Base-by-base conservation (phyloP, 64 coral and sea anemone genomes). In the Pocillopora damicornis region DNA sequence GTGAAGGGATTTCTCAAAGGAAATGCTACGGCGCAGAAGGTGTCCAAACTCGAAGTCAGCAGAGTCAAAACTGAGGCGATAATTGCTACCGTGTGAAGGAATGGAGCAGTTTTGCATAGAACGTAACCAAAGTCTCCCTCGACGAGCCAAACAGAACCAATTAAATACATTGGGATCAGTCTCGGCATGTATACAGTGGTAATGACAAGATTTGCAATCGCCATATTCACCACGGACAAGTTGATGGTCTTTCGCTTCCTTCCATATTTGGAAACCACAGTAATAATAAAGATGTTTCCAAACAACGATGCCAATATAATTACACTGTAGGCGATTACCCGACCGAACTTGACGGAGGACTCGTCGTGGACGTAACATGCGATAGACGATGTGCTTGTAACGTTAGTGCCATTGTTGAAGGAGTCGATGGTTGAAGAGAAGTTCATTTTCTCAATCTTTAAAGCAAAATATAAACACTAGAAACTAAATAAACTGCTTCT, bases 111-210 rank as follows among this genome's bases (percentile, higher is more conserved):
- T n/a, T 85, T 85, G 38, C 81, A 85, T 11, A 85, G n/a, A 34
- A 14, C 64, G 15, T 85, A 85, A 58, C 81, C 81, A 0, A 67
- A 15, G 8, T 38, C 42, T 9, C 81, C 81, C 25, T 72, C 63
- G 0, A 85, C 65, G 12, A 85, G 81, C 81, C 81, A 85, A 2
- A 13, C 65, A 5, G 22, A 15, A 0, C 81, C 81, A 0, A 85
- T 58, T 38, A 85, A 35, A n/a, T 57, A 85, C 81, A 85, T 85
- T 5, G 81, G 81, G 13, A 85, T 85, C 23, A 85, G 71, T 26
- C 81, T 71, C 35, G 81, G 81, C 81, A 85, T 85, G 20, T 85
- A 85, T 13, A 45, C n/a, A 9, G 35, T 65, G 51, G 81, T 85
- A 22, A 85, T 85, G 1, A 85, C 38, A 72, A 85, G 65, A 72